Conservation (phyloP, 2,888 invertebrate genomes). For the Sinotaia quadrata region DNA sequence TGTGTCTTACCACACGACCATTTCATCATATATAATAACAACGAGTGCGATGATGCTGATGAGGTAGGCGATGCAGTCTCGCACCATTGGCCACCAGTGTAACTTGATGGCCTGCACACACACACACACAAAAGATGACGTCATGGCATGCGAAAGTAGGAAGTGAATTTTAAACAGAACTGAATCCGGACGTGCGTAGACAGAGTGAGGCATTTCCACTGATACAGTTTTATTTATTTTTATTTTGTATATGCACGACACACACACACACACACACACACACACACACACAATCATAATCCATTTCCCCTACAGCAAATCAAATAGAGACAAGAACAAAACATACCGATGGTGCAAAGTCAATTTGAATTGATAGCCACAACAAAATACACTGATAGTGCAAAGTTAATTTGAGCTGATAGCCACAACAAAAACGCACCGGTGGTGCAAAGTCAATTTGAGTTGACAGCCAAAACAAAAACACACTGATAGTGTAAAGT, state of each 20-base stretch:
- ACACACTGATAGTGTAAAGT: too few relatives aligned
- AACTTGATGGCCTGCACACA: slow-evolving; percentile 76
- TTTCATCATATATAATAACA: slow-evolving; percentile 63
- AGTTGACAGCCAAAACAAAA: too few relatives aligned
- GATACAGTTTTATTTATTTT: not conserved
- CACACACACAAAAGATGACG: too few relatives aligned
- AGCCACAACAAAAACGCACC: not conserved
- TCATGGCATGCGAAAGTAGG: not conserved
- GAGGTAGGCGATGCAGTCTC: slow-evolving; percentile 67
- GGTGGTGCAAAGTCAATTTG: not conserved
- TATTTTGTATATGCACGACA: not conserved
- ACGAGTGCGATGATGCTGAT: slow-evolving; percentile 66
- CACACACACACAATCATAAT: not conserved
- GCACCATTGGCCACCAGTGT: slow-evolving; percentile 76
- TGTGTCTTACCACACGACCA: slow-evolving; percentile 73
- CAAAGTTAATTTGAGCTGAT: not conserved
- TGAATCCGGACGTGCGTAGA: not conserved
- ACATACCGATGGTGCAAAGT: not conserved
- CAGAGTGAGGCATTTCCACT: not conserved
- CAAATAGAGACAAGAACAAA: not conserved
- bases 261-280: not conserved
- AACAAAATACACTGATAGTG: not conserved
- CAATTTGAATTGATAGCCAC: not conserved
- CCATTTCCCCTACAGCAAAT: not conserved
- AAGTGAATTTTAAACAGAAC: not conserved